Evolutionary conservation across 2,888 invertebrate species (phyloP).

Genomic region (Meghimatium bilineatum): DNA sequence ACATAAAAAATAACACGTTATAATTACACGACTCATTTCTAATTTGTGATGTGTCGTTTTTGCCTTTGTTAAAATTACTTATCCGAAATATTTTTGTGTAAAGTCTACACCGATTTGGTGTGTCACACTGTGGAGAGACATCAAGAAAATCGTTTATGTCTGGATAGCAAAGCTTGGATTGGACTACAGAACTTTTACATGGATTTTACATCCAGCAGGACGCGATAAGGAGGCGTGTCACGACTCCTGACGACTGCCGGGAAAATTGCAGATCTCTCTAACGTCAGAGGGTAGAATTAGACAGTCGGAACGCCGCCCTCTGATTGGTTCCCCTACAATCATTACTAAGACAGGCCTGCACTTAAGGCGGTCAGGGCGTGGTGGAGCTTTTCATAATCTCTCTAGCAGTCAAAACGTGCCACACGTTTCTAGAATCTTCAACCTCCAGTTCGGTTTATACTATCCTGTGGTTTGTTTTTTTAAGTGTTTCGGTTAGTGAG

Average conservation of each 20-base stretch:
- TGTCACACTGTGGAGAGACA: not conserved
- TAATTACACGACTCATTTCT: no score
- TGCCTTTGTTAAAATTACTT: not conserved
- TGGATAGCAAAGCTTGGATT: not conserved
- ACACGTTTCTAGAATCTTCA: constrained; percentile 24
- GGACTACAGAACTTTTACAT: constrained; percentile 9
- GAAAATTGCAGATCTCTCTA: constrained; percentile 48
- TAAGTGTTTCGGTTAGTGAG: not conserved
- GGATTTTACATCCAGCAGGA: constrained; percentile 18
- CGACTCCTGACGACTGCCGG: constrained; percentile 43
- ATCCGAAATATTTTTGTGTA: not conserved
- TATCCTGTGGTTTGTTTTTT: constrained; percentile 10
- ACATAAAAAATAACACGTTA: no score
- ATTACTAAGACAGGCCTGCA: constrained; percentile 27
- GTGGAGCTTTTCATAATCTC: constrained; percentile 42
- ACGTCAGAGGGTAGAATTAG: constrained; percentile 49
- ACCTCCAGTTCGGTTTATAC: not conserved
- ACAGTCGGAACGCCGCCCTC: constrained; percentile 45
- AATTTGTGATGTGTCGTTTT: not conserved
- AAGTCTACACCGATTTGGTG: not conserved
- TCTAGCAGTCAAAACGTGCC: constrained; percentile 35
- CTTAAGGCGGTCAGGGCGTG: constrained; percentile 43
- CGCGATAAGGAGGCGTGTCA: constrained; percentile 39
- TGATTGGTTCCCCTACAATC: constrained; percentile 48
- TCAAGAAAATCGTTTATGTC: not conserved